These are phyloP conservation scores for Mesocentrotus franciscanus DNA, from an alignment of 53 echinoderm and acorn worm genomes.

Conservation along the genomic window DNA sequence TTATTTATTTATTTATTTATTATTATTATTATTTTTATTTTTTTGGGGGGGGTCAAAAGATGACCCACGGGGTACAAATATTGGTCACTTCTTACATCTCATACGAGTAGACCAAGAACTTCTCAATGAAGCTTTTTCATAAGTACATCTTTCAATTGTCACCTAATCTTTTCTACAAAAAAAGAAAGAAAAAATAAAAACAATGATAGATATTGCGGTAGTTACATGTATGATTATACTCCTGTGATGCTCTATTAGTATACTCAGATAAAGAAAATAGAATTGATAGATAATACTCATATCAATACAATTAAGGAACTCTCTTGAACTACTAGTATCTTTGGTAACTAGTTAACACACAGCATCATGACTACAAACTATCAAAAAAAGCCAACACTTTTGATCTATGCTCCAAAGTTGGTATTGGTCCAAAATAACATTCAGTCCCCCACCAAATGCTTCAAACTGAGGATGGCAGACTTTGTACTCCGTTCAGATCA, in stretches of 20 bases:
- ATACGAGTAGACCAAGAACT: not conserved
- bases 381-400: not conserved
- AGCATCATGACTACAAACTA: not conserved
- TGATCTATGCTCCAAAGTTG: not conserved
- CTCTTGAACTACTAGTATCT: not conserved
- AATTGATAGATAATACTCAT: not conserved
- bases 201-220: not conserved
- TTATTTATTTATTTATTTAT: too few relatives aligned
- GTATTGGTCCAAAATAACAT: not conserved
- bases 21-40: too few relatives aligned
- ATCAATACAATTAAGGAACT: not conserved
- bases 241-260: not conserved
- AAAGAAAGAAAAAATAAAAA: not conserved
- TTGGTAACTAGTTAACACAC: slow-evolving; percentile 34
- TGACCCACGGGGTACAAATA: too few relatives aligned
- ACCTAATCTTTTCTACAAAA: not conserved
- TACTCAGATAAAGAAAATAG: not conserved
- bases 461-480: not conserved
- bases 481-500: not conserved
- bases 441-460: not conserved
- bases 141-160: too few relatives aligned
- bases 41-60: too few relatives aligned
- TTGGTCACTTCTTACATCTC: too few relatives aligned
- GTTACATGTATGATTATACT: not conserved
- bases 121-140: not conserved